Conservation (phyloP, 2,113 vertebrate species). For the Pachypanchax playfairii region DNA sequence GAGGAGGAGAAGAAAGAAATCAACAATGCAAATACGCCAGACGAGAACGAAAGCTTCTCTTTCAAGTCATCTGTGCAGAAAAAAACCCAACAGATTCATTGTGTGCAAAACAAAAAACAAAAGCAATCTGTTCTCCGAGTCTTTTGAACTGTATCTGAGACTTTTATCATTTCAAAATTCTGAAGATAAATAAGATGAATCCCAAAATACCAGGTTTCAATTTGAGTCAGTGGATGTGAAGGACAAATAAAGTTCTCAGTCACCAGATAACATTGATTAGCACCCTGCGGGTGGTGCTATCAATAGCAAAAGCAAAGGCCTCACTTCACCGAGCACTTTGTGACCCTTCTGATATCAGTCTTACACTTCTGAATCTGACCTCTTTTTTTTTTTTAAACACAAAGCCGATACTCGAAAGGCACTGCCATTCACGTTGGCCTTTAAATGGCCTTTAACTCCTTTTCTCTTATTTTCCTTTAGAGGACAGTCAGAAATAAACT, state of each 20-base stretch:
- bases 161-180: too few relatives aligned
- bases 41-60: constrained; percentile 42
- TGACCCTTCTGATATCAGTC: constrained; percentile 57
- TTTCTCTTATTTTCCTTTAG: constrained; percentile 43
- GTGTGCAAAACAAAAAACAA: constrained; percentile 17
- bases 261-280: constrained; percentile 56
- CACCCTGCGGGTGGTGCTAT: constrained; percentile 39
- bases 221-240: constrained; percentile 17
- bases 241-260: constrained; percentile 32
- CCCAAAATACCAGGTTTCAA: not conserved
- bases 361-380: constrained; percentile 35
- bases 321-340: constrained; percentile 39
- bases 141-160: not conserved
- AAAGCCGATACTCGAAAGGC: constrained; percentile 57
- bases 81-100: constrained; percentile 37
- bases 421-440: constrained; percentile 70
- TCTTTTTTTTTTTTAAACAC: constrained; percentile 47
- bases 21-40: constrained; percentile 55
- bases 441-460: constrained; percentile 67
- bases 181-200: too few relatives aligned
- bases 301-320: constrained; percentile 52
- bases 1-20: not conserved
- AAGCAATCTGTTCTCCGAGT: not conserved
- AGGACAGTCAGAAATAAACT: constrained; percentile 37
- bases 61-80: constrained; percentile 45